Conservation (phyloP, 2,113 vertebrate genomes). For the Caloenas nicobarica region DNA sequence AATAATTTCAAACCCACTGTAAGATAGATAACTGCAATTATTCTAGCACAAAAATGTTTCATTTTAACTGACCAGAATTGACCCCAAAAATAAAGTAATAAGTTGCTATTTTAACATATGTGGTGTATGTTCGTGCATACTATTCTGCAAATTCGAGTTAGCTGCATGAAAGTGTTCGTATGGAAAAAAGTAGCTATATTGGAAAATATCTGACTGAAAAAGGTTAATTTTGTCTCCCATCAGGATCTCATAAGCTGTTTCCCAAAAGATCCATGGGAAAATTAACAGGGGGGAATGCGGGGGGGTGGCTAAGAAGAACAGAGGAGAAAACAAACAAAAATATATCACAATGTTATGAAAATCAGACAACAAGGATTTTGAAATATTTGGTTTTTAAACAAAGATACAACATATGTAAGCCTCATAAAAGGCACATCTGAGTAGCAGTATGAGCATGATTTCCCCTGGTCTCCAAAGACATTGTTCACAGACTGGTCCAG, state of each 20-base stretch:
- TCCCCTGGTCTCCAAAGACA: not conserved
- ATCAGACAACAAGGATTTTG: not conserved
- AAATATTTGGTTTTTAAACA: not conserved
- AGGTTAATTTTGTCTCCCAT: not conserved
- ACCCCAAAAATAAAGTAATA: not conserved
- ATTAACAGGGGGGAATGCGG: not conserved
- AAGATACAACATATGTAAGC: not conserved
- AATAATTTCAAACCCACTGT: not conserved
- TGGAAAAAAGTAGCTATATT: not conserved
- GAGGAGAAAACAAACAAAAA: not conserved
- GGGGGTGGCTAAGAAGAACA: not conserved
- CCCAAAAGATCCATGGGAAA: not conserved
- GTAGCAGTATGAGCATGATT: not conserved
- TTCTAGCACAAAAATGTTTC: not conserved
- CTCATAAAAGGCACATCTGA: not conserved
- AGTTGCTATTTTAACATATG: not conserved
- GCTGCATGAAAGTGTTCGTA: not conserved
- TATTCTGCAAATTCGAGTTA: not conserved
- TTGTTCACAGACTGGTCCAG: not conserved
- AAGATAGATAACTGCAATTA: not conserved
- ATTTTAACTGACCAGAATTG: not conserved
- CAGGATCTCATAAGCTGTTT: not conserved
- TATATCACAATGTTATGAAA: not conserved
- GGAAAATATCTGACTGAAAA: not conserved
- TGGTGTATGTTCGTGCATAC: not conserved